Evolutionary conservation across 2,113 vertebrate species (phyloP).

Genomic region (Grus americana): DNA sequence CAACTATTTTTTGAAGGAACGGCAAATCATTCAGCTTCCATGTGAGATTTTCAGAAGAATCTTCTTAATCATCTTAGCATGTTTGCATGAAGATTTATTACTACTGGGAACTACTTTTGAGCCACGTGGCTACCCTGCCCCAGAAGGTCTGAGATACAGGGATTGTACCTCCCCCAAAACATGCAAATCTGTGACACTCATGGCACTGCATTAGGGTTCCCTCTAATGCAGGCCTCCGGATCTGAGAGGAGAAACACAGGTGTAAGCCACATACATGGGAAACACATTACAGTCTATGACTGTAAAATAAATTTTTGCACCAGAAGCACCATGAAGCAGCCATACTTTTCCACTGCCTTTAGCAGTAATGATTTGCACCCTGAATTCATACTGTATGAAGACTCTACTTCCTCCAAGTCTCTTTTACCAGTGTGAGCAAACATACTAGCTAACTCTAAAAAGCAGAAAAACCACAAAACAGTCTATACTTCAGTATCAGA

Average conservation of each 20-base stretch:
- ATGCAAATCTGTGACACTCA: neutral
- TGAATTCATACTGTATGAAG: neutral
- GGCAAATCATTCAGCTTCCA: neutral
- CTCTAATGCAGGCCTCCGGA: neutral
- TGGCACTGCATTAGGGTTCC: no score
- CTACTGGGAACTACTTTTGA: neutral
- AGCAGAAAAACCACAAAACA: neutral
- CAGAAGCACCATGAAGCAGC: neutral
- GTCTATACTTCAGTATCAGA: neutral
- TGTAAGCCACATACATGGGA: neutral
- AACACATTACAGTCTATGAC: neutral
- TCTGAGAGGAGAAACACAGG: neutral
- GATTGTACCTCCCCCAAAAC: neutral
- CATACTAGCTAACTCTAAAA: neutral
- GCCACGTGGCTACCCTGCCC: neutral
- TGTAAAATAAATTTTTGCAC: neutral
- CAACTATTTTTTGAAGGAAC: neutral
- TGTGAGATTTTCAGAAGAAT: neutral
- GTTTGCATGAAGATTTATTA: neutral
- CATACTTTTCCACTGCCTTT: neutral
- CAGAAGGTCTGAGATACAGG: neutral
- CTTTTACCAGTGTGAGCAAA: neutral
- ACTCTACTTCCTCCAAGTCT: neutral
- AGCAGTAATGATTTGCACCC: neutral
- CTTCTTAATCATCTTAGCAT: neutral